Conservation (phyloP, 1,140 invertebrate species). For the Solenopsis invicta region DNA sequence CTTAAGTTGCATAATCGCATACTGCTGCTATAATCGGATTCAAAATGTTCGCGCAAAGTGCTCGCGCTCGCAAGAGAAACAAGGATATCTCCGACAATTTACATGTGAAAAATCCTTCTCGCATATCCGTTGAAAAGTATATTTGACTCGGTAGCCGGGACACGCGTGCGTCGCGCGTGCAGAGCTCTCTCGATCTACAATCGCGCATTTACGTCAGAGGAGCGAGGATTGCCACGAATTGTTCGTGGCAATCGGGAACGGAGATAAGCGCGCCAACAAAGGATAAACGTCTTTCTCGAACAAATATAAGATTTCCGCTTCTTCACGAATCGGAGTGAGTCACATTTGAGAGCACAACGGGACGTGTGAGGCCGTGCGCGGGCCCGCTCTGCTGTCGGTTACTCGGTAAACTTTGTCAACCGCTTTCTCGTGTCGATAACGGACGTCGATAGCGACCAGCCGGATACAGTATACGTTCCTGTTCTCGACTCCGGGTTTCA, state of each 20-base stretch:
- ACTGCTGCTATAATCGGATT: not conserved
- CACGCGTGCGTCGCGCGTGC: not conserved
- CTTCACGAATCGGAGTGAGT: constrained; percentile 30
- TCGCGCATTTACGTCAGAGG: constrained; percentile 19
- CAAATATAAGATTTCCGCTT: constrained; percentile 67
- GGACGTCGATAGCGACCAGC: constrained; percentile 66
- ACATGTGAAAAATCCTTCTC: not conserved
- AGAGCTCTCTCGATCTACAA: not conserved
- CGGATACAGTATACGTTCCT: constrained; percentile 29
- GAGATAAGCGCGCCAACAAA: constrained; percentile 46
- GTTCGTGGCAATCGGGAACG: constrained; percentile 27
- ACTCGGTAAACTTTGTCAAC: constrained; percentile 78
- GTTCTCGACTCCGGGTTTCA: constrained; percentile 16
- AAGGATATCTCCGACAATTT: not conserved
- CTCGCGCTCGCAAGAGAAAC: not conserved
- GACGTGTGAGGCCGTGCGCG: constrained; percentile 49
- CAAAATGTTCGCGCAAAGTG: not conserved
- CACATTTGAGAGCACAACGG: constrained; percentile 62
- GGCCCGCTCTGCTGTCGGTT: constrained; percentile 65
- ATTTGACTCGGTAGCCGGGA: constrained; percentile 4
- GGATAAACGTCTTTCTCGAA: constrained; percentile 53
- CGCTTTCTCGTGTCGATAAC: constrained; percentile 78
- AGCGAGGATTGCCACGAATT: constrained; percentile 4
- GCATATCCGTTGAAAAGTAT: constrained; percentile 24
- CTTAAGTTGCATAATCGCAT: not conserved